Evolutionary conservation across 2,113 vertebrate species (phyloP).

Genomic region (Electrona antarctica): DNA sequence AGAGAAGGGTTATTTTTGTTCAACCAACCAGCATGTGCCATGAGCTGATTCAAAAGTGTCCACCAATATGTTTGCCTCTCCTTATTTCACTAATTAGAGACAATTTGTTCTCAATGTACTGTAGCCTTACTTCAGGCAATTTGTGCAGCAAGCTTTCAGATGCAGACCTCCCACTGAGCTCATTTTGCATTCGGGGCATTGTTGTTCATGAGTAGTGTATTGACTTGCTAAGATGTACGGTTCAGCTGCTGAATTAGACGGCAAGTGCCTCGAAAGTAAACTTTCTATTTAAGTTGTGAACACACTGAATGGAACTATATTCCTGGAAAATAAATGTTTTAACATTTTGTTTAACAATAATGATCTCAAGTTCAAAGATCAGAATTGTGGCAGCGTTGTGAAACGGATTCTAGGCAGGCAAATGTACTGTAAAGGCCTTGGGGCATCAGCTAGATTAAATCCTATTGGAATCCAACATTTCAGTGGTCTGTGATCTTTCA

Average conservation of each 20-base stretch:
- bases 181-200: constrained; percentile 56
- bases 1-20: constrained; percentile 26
- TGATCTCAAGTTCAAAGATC: constrained; percentile 16
- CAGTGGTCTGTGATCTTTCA: constrained; percentile 20
- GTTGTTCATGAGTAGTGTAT: constrained; percentile 62
- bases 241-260: constrained; percentile 55
- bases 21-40: constrained; percentile 11
- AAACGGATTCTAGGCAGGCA: constrained; percentile 26
- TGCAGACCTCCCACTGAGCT: constrained; percentile 13
- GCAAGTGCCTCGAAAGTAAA: constrained; percentile 50
- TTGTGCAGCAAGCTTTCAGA: constrained; percentile 25
- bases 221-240: constrained; percentile 49
- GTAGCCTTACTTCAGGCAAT: constrained; percentile 37
- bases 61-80: constrained; percentile 42
- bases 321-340: constrained; percentile 9
- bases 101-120: constrained; percentile 40
- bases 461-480: constrained; percentile 29
- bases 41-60: constrained; percentile 38
- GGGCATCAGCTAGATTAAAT: constrained; percentile 43
- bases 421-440: constrained; percentile 10
- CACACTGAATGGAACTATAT: constrained; percentile 21
- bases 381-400: not conserved
- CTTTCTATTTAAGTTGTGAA: constrained; percentile 41
- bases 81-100: constrained; percentile 49
- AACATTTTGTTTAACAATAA: constrained; percentile 28